Evolutionary conservation across 2,113 vertebrate genomes (phyloP).

Genomic region (Lophotis ruficrista): DNA sequence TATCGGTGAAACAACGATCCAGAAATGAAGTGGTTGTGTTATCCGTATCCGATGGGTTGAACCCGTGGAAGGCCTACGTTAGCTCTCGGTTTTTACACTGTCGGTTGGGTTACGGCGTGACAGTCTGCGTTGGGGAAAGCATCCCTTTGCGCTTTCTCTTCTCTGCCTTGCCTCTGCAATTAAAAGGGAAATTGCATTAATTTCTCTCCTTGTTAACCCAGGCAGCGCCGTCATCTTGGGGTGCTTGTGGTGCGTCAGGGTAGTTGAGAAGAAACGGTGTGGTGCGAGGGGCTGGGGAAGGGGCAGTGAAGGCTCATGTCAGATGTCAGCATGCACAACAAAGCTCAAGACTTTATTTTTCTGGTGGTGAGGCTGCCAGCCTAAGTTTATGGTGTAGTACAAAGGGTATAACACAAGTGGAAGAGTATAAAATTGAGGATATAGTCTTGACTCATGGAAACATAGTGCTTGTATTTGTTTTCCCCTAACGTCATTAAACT

Average conservation of each 20-base stretch:
- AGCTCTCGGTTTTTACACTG: background rate
- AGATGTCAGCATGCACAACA: background rate
- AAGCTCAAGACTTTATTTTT: background rate
- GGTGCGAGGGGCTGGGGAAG: background rate
- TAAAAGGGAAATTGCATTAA: background rate
- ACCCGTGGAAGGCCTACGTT: rapidly evolving
- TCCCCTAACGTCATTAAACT: background rate
- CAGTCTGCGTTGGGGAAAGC: background rate
- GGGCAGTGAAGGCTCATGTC: background rate
- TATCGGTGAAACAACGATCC: background rate
- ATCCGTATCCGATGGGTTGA: background rate
- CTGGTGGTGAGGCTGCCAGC: background rate
- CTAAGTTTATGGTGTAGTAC: background rate
- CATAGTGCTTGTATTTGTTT: background rate
- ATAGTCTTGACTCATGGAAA: background rate
- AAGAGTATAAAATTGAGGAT: background rate
- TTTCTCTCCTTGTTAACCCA: background rate
- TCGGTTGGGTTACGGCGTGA: background rate
- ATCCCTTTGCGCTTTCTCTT: background rate
- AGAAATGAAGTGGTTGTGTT: background rate
- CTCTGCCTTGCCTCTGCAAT: background rate
- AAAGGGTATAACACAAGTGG: background rate
- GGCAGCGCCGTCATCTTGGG: background rate
- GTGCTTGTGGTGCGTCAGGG: background rate
- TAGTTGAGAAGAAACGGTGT: background rate